Percentiles rank a stretch among this genome's conserved stretches.
These are phyloP conservation scores for Lepidurus packardi DNA, from an alignment of 1,140 invertebrate species.

Conservation along the genomic window DNA sequence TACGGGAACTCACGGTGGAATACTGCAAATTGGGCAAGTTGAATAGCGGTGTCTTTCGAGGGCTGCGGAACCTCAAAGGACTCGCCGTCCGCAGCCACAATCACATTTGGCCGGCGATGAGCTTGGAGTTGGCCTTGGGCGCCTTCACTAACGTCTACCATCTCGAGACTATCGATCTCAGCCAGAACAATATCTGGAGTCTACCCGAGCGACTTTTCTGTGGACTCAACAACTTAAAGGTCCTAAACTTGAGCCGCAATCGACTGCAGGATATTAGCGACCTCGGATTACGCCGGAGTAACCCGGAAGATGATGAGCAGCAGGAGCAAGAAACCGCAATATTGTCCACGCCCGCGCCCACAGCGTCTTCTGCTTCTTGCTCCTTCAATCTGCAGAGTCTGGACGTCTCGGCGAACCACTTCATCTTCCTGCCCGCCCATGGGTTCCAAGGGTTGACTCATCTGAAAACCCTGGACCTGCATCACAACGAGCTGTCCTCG, in stretches of 20 bases:
- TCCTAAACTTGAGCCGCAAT: constrained; percentile 75
- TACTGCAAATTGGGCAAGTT: constrained; percentile 85
- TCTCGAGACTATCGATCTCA: constrained; percentile 72
- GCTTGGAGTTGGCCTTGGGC: constrained; percentile 65
- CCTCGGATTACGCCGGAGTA: constrained; percentile 52
- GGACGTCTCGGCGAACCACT: constrained; percentile 80
- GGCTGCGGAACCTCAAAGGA: constrained; percentile 70
- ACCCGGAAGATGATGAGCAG: constrained; percentile 41
- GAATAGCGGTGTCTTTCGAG: constrained; percentile 73
- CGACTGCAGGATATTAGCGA: constrained; percentile 71
- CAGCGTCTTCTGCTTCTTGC: constrained; percentile 46
- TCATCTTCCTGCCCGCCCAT: constrained; percentile 75
- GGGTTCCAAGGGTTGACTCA: constrained; percentile 76
- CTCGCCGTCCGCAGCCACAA: constrained; percentile 81
- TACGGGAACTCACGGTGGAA: constrained; percentile 77
- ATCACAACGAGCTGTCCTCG: constrained; percentile 74
- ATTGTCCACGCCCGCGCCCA: constrained; percentile 30
- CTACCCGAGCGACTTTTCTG: constrained; percentile 77
- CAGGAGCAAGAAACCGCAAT: constrained; percentile 49
- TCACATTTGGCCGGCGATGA: constrained; percentile 78
- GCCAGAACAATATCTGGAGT: constrained; percentile 78
- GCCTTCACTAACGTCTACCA: constrained; percentile 67
- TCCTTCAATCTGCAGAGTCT: constrained; percentile 70
- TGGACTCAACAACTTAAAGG: constrained; percentile 64
- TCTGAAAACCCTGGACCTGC: constrained; percentile 73